Evolutionary conservation across 2,797 vertebrate species (phyloP).

Genomic region (Ammospiza maritima): DNA sequence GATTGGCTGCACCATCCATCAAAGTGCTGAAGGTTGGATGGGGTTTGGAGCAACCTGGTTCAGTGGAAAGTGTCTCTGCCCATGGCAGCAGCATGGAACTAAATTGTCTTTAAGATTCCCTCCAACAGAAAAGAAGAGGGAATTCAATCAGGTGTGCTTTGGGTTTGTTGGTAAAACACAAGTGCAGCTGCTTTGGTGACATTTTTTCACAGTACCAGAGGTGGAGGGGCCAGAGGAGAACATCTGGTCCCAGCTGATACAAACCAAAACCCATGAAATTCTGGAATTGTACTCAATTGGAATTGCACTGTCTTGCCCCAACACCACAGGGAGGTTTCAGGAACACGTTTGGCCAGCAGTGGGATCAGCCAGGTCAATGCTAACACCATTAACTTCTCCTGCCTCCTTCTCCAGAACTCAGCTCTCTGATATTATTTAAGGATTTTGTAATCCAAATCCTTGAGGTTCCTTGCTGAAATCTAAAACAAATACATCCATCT

Average conservation of each 20-base stretch:
- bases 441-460: not conserved
- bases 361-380: not conserved
- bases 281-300: not conserved
- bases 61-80: not conserved
- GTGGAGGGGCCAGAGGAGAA: not conserved
- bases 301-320: not conserved
- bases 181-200: not conserved
- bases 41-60: not conserved
- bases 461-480: not conserved
- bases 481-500: not conserved
- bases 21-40: too few species aligned
- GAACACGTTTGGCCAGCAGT: accelerated
- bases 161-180: not conserved
- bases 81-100: not conserved
- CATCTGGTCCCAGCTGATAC: not conserved
- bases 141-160: not conserved
- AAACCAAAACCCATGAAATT: not conserved
- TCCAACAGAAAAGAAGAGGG: not conserved
- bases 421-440: not conserved
- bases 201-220: not conserved
- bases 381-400: not conserved
- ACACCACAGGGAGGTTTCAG: not conserved
- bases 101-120: not conserved
- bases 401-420: not conserved
- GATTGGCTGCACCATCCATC: not conserved